Base-by-base conservation (phyloP, 2,888 invertebrate genomes). In the Chirona hameri region DNA sequence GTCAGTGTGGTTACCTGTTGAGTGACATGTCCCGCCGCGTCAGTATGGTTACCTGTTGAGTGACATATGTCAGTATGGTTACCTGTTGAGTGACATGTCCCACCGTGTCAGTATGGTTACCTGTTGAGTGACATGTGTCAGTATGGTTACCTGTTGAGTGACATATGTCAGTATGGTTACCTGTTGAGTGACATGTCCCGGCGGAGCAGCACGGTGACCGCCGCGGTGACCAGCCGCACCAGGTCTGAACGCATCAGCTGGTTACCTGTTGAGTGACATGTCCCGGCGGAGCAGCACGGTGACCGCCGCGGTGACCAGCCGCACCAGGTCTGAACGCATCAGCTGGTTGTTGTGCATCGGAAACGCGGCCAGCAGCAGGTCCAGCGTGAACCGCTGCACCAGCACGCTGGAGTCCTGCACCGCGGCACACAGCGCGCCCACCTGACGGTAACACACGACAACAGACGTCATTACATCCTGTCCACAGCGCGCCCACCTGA, bases 211-310 rank as follows among this genome's bases (percentile, higher is more conserved):
- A n/a, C n/a, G n/a, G n/a, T n/a, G n/a, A n/a, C n/a, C n/a, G n/a
- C n/a, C n/a, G n/a, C n/a, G n/a, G 93, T 93, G 14, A 94, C 92
- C 84, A 95, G 88, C 83, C 91, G 90, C 81, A 93, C 91, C 90
- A 94, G 91, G 87, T 95, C 94, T 14, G 91, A 89, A 60, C 86
- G 86, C 5, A 88, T 88, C 82, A 90, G 83, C 31, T 85, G 93
- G 84, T 91, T 92, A 91, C 91, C 94, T 91, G 88, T 97, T 97
- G 24, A 97, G 90, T 52, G 95, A 96, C 94, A 96, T 96, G 87
- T 97, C 96, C 84, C 97, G 89, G 79, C 96, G 89, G 81, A 96
- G 89, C 84, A 97, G 93, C 4, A 91, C 90, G 84, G 88, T 89
- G 82, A 96, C 89, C 48, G 93, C 92, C 83, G 94, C 92, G 46